Evolutionary conservation across 2,113 vertebrate species (phyloP).

Genomic region (Pterocles burchelli): DNA sequence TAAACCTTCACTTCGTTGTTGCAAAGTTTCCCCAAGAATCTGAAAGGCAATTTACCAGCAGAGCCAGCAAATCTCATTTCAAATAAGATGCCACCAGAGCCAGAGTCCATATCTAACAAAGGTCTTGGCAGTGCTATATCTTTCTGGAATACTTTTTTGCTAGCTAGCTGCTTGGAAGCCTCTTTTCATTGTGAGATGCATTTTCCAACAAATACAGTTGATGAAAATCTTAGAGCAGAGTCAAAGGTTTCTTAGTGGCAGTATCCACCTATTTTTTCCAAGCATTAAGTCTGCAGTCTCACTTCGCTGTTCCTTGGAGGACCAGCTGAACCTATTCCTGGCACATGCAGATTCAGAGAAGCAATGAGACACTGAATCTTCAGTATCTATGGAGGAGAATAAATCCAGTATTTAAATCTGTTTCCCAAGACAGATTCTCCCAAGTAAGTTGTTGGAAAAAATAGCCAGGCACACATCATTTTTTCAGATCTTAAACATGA

Average conservation of each 20-base stretch:
- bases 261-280: neutral
- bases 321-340: neutral
- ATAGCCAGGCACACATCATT: neutral
- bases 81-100: neutral
- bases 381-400: neutral
- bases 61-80: neutral
- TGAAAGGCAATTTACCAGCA: neutral
- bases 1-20: neutral
- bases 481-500: neutral
- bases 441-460: neutral
- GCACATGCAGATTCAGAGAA: neutral
- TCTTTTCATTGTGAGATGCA: neutral
- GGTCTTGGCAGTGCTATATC: neutral
- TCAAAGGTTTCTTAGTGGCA: neutral
- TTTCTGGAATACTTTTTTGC: neutral
- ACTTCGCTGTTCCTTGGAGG: neutral
- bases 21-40: neutral
- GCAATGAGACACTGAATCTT: neutral
- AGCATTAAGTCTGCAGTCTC: neutral
- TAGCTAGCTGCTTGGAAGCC: neutral
- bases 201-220: neutral
- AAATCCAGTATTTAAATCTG: neutral
- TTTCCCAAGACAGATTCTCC: neutral
- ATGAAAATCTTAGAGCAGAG: neutral
- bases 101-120: neutral